Conservation (phyloP, 2,888 invertebrate genomes). For the Girardia tigrina region DNA sequence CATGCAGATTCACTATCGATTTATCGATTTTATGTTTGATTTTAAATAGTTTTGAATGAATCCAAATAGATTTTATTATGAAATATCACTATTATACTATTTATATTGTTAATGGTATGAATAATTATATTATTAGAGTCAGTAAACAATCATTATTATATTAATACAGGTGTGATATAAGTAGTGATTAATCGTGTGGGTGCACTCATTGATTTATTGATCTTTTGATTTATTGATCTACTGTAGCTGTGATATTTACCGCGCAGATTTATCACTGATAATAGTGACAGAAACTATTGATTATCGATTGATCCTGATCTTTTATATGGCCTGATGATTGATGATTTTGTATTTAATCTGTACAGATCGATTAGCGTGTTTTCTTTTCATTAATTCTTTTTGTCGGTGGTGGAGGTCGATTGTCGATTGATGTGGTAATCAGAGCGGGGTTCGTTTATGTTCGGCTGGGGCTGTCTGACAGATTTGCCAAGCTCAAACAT, state of each 20-base stretch:
- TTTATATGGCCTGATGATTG: too few species aligned
- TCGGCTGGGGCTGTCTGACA: too few species aligned
- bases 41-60: too few species aligned
- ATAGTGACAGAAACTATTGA: background rate
- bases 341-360: too few species aligned
- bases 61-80: background rate
- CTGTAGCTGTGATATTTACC: background rate
- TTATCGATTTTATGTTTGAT: background rate
- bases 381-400: too few species aligned
- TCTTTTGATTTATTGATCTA: too few species aligned
- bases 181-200: background rate
- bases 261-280: background rate
- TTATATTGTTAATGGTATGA: background rate
- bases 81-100: background rate
- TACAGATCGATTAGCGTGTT: too few species aligned
- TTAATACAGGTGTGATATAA: background rate
- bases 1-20: background rate
- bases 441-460: too few species aligned
- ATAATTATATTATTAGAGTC: background rate
- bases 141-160: background rate
- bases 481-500: too few species aligned
- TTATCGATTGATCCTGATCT: too few species aligned
- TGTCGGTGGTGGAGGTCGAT: too few species aligned
- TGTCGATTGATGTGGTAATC: too few species aligned
- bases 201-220: background rate